Evolutionary conservation across 92 coral and sea anemone genomes (phyloP), one percentile per base, ranked within the genome.

Genomic region (Pocillopora grandis): DNA sequence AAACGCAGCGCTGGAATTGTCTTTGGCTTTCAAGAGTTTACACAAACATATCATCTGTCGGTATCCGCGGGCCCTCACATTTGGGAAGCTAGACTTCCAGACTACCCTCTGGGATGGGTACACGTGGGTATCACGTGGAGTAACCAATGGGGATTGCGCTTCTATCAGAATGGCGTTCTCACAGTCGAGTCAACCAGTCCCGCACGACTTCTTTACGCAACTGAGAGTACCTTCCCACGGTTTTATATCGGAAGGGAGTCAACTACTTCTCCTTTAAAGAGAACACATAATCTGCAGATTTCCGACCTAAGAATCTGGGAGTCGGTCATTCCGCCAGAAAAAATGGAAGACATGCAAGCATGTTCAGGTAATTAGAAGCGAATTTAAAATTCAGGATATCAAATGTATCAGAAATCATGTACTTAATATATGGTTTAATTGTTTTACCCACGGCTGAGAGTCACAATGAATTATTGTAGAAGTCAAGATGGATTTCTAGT

Each of bases 231-330:
- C 31, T n/a, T 69, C 3, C 21, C 65, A 63, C 33, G 17, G 37
- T 71, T 80, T 57, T 15, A 1, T 27, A 57, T 80, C 4, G 85
- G 85, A 23, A 8, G 19, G 66, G 85, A 81, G 19, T 10, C 69
- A 21, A 19, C 77, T 11, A 1, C 69, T 35, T 3, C 10, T 0
- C 0, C 35, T 21, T 13, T 58, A 48, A 20, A 35, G 17, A 48
- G 69, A 61, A 77, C 1, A 18, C 13, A 59, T 23, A 31, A 70
- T 12, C 2, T 81, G 33, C 77, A 81, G 61, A 58, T 81, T 49
- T 58, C 85, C 8, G 85, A 81, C 69, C 59, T 81, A 21, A 70
- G 85, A 52, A 72, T 81, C 66, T 81, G 85, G 85, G 85, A 81
- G 58, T 35, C 78, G 12, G 69, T 71, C 18, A 13, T 81, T 59